phyloP scores from a whole-genome alignment of 2,113 vertebrate species.

The Mellivora capensis region DNA sequence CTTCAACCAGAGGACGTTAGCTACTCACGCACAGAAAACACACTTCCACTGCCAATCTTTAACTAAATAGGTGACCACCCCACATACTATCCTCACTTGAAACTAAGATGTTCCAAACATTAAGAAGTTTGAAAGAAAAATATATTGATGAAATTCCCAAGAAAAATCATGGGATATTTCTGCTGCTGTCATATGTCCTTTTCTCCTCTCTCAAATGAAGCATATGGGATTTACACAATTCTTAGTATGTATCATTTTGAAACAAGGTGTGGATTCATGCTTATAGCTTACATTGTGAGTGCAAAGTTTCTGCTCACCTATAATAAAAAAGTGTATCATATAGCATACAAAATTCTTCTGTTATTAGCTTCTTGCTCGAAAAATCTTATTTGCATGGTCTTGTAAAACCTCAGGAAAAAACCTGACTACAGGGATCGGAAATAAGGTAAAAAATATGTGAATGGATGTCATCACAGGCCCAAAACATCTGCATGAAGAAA shows the following conservation, averaged over 20 bases:
- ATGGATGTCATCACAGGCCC: background rate
- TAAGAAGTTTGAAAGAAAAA: background rate
- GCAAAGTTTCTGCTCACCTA: background rate
- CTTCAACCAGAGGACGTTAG: background rate
- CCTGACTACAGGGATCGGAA: background rate
- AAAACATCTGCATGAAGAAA: background rate
- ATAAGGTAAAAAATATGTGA: background rate
- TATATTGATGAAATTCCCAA: background rate
- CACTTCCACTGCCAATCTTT: fast-evolving
- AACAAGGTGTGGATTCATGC: background rate
- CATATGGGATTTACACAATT: background rate
- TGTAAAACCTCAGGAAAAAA: background rate
- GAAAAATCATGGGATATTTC: background rate
- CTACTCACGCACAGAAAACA: fast-evolving
- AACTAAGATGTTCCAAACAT: background rate
- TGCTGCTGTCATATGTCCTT: background rate
- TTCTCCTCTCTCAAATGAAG: background rate
- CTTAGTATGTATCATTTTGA: fast-evolving
- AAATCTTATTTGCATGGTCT: background rate
- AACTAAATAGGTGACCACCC: fast-evolving
- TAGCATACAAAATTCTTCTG: background rate
- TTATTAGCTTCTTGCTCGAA: background rate
- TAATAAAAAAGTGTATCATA: background rate
- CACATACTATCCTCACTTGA: background rate
- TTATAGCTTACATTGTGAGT: background rate